phyloP scores from a whole-genome alignment of 2,113 vertebrate genomes.

The Papio anubis region DNA sequence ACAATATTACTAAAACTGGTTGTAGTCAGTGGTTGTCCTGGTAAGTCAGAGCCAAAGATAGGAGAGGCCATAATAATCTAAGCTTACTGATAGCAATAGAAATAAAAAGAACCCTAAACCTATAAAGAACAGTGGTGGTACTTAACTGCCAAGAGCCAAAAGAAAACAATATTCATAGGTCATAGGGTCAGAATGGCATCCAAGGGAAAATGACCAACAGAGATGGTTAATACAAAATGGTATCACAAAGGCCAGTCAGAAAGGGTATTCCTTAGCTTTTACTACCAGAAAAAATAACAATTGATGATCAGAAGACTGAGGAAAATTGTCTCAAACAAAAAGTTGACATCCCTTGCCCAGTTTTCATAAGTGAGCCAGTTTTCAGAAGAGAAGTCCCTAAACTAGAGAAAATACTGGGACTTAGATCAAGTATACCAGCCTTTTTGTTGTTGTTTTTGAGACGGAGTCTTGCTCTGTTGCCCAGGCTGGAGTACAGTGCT shows the following conservation, averaged over 20 bases:
- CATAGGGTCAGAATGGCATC: not conserved
- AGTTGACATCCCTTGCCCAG: not conserved
- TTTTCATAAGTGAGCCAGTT: not conserved
- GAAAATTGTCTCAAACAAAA: not conserved
- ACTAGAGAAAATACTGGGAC: not conserved
- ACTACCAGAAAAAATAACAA: not conserved
- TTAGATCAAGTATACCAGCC: not conserved
- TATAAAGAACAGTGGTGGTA: not conserved
- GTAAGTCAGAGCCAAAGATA: not conserved
- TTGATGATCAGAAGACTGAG: not conserved
- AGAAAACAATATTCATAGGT: not conserved
- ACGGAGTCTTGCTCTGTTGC: no score
- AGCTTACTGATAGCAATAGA: not conserved
- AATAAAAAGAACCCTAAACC: not conserved
- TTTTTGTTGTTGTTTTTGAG: no score
- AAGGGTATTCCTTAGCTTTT: not conserved
- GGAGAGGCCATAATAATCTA: not conserved
- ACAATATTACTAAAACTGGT: no score
- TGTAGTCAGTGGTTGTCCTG: no score
- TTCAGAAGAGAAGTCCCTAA: not conserved
- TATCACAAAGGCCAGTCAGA: not conserved
- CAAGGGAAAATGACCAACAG: not conserved
- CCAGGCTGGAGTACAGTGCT: no score
- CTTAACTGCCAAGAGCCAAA: not conserved
- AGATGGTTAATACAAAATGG: not conserved